Evolutionary conservation across 1,140 invertebrate genomes (phyloP), one percentile per base, ranked within the genome.

Genomic region (Proctacanthus coquilletti): DNA sequence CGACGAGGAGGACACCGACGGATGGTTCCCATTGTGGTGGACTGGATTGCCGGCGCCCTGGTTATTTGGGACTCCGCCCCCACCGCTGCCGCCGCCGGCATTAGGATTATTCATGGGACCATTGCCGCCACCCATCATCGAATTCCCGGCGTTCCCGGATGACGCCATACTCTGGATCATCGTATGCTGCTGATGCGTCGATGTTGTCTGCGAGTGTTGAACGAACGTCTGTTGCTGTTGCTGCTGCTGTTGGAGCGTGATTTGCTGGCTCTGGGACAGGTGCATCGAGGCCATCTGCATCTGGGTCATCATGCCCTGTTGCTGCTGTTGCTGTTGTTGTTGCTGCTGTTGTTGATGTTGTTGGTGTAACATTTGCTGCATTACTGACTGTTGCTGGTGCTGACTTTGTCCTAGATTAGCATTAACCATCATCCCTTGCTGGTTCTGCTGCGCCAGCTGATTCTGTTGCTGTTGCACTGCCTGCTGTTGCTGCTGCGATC

Each of bases 231-330:
- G n/a, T 44, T 58, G 55, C 37, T 55, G 53, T 10, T 36, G 34
- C 46, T 57, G 48, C 29, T 46, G 42, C 40, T 65, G 65, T 42
- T 69, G 68, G 61, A 77, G 65, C 5, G 70, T 70, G 49, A 75
- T 64, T 43, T 69, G 72, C 46, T 76, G 74, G 2, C 67, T 67
- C 53, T 75, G 74, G 43, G 61, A 68, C 71, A 77, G 73, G 50
- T 75, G 72, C 41, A 77, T 69, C 47, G 68, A 73, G 39, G 68
- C 60, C 63, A 75, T 72, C 56, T 74, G 66, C 46, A 70, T 62
- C 36, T 56, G 51, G 14, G 36, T 45, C 52, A 52, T 52, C 50
- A 60, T 59, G 25, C 60, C 53, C 44, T 65, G 42, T 40, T 68
- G 64, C 40, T 68, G 68, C 48, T 69, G 68, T 41, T 68, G 65